Base-by-base conservation (phyloP, 2,888 invertebrate genomes). In the Ptychoptera albimana region DNA sequence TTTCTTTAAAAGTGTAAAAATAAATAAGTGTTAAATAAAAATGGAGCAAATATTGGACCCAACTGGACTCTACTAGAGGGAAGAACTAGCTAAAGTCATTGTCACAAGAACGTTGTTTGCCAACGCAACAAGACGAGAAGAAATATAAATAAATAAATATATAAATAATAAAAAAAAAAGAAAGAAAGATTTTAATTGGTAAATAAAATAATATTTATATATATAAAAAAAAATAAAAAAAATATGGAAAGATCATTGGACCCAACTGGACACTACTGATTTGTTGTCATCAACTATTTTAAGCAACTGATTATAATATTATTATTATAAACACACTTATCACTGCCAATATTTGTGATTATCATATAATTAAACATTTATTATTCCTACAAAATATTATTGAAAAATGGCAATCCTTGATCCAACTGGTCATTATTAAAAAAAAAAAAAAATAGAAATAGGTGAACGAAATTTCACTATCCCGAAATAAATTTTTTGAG, bases 361-460 rank as follows among this genome's bases (percentile, higher is more conserved):
- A 13, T 3, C 12, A 12, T 29, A 8, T 32, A 23, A 9, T 35
- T n/a, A 29, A 42, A 31, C 15, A 37, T 31, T 43, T n/a, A 13
- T 44, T 10, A 29, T 43, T 37, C 11, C 11, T 9, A 12, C 3
- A n/a, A 23, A 11, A 31, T 44, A 14, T 34, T 30, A 35, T 43
- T 37, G 16, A 32, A 45, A 49, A 60, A 63, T 64, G 53, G 48
- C 51, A 46, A 54, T 57, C 50, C 57, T 64, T 56, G 64, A 64
- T 56, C 64, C 64, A 49, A 64, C 64, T 52, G 64, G 63, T 49
- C 64, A 64, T 50, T 64, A 64, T 50, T 64, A 44, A 44, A 42
- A 16, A 9, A 30, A 11, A 30, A 30, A 2, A 38, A 37, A 12
- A 39, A 37, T 5, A 29, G 1, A 23, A 23, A 15, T 37, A 8